Evolutionary conservation across 1,140 invertebrate genomes (phyloP).

Genomic region (Octopus bimaculoides): DNA sequence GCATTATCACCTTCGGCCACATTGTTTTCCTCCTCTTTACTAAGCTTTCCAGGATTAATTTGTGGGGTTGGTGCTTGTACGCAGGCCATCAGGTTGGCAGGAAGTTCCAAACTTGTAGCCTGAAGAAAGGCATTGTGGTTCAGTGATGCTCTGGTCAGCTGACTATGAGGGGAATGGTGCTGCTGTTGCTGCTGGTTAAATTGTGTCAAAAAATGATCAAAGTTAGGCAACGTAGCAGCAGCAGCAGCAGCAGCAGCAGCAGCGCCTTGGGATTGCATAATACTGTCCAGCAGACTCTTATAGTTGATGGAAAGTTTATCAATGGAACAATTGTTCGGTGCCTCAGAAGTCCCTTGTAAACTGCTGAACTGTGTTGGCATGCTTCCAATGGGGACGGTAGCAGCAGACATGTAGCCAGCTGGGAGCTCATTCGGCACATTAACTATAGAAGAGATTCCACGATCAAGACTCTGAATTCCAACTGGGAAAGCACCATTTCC

Average conservation of each 20-base stretch:
- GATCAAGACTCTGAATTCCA: neutral
- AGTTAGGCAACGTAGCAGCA: constrained; percentile 30
- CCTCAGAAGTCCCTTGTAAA: neutral
- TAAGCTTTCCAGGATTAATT: neutral
- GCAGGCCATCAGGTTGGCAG: neutral
- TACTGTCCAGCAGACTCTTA: constrained; percentile 1
- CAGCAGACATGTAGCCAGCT: constrained; percentile 8
- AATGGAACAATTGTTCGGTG: neutral
- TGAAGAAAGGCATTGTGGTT: constrained; percentile 12
- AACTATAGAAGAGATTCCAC: constrained; percentile 4
- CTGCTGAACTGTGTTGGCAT: constrained; percentile 12
- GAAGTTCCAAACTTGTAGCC: neutral
- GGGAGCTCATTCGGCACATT: constrained; percentile 2
- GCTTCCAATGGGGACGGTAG: neutral
- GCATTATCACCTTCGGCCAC: neutral
- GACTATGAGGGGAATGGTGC: constrained; percentile 9
- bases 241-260: constrained; percentile 18
- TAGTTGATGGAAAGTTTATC: constrained; percentile 8
- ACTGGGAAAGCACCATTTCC: constrained; percentile 10
- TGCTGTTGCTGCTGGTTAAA: constrained; percentile 31
- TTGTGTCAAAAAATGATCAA: constrained; percentile 37
- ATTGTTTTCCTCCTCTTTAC: neutral
- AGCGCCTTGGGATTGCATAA: constrained; percentile 12
- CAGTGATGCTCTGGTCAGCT: neutral
- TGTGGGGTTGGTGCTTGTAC: neutral